Evolutionary conservation across 2,888 invertebrate genomes (phyloP), one percentile per base, ranked within the genome.

Genomic region (Leptodirus hochenwartii): DNA sequence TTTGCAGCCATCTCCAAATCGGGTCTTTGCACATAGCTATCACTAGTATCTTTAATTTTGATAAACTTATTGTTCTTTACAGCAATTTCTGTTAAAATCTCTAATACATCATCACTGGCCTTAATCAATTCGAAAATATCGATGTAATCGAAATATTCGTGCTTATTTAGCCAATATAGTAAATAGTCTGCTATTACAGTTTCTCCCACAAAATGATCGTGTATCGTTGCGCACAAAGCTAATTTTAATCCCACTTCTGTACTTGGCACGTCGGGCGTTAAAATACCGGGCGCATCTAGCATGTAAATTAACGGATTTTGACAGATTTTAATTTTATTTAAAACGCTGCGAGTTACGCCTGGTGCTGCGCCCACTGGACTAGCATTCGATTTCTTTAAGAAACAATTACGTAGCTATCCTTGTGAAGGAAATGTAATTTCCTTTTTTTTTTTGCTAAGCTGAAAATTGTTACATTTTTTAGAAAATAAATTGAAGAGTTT

Each of bases 211-310:
- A 88, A 56, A 52, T 84, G 79, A 54, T 93, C 91, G 36, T 79
- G 77, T 9, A 91, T 59, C 29, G 82, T 81, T 0, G 80, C 77
- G 45, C 85, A 85, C 4, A 87, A 54, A 0, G 91, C 87, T 32
- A 95, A 55, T 54, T 87, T 88, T 47, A 95, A 60, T 3, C 85
- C 91, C 46, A 69, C 67, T 45, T 84, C 75, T 2, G 78, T 52
- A 44, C 77, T 64, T 2, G 58, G 56, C 4, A 93, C 67, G 6
- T 64, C 63, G 0, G 95, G 93, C 30, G 77, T 69, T 33, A 93
- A 58, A 41, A 95, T 88, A 27, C 95, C 95, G 1, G 95, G 95
- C 3, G 93, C 91, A 47, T 95, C 95, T 17, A 80, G 64, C 56
- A 95, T 67, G 53, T 76, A 93, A 34, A 90, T 69, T 3, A 61